Evolutionary conservation across 2,888 invertebrate genomes (phyloP).

Genomic region (Luffia ferchaultella): DNA sequence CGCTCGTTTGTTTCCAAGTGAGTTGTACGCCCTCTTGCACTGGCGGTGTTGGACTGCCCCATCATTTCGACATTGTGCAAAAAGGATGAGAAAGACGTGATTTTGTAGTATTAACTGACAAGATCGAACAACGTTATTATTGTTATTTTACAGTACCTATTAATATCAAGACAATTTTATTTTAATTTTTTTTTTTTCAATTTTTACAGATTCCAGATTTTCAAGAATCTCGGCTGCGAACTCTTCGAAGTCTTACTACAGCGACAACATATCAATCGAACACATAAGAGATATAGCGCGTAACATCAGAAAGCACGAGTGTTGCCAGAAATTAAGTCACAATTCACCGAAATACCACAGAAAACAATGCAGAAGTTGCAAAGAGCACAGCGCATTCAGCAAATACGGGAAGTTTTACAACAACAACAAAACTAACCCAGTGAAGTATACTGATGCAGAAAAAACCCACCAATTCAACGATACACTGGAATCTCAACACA

Average conservation of each 20-base stretch:
- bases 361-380: conserved; percentile 57
- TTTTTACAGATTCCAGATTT: conserved; percentile 49
- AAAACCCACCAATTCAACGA: conserved; percentile 26
- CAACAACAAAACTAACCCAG: conserved; percentile 42
- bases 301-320: conserved; percentile 82
- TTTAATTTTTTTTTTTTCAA: no score
- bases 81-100: no score
- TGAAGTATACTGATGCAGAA: conserved; percentile 23
- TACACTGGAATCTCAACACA: conserved; percentile 15
- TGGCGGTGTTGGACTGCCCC: no score
- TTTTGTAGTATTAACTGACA: no score
- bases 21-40: no score
- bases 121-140: no score
- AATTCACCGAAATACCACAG: conserved; percentile 55
- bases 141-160: no score
- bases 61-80: no score
- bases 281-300: conserved; percentile 83
- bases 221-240: conserved; percentile 40
- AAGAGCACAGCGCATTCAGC: conserved; percentile 30
- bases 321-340: conserved; percentile 61
- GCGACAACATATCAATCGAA: conserved; percentile 57
- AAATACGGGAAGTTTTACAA: neutral
- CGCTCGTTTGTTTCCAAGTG: no score
- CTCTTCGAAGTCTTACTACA: conserved; percentile 66
- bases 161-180: no score